phyloP scores from a whole-genome alignment of 2,888 invertebrate species.

The Unio delphinus region DNA sequence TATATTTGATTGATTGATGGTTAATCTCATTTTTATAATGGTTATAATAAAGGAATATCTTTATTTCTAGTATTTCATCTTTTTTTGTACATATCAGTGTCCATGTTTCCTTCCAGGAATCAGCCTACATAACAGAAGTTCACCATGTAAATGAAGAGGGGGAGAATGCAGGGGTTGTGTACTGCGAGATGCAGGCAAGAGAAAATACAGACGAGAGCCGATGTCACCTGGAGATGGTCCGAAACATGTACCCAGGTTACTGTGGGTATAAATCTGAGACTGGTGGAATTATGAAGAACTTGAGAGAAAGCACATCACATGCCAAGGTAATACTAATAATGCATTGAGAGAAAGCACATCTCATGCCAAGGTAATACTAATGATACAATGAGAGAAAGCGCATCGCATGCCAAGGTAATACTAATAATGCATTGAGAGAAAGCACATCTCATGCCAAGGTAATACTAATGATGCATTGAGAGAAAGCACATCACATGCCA shows the following conservation, averaged over 20 bases:
- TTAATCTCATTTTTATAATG: too few species aligned
- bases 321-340: slow-evolving; percentile 77
- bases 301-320: slow-evolving; percentile 85
- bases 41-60: too few species aligned
- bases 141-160: slow-evolving; percentile 92
- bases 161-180: slow-evolving; percentile 94
- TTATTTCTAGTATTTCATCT: background rate
- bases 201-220: slow-evolving; percentile 86
- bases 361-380: too few species aligned
- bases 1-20: too few species aligned
- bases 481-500: too few species aligned
- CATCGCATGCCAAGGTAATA: too few species aligned
- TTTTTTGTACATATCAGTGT: slow-evolving; percentile 11
- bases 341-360: too few species aligned
- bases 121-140: slow-evolving; percentile 89
- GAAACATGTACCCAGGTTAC: slow-evolving; percentile 84
- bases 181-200: slow-evolving; percentile 92
- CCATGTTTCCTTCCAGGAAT: slow-evolving; percentile 75
- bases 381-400: too few species aligned
- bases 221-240: slow-evolving; percentile 78
- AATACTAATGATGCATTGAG: too few species aligned
- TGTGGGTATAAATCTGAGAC: slow-evolving; percentile 89
- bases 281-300: slow-evolving; percentile 88
- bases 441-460: too few species aligned
- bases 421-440: too few species aligned